These are phyloP conservation scores for Callyntrura guangdongensis DNA, from an alignment of 2,888 invertebrate genomes.

Conservation along the genomic window DNA sequence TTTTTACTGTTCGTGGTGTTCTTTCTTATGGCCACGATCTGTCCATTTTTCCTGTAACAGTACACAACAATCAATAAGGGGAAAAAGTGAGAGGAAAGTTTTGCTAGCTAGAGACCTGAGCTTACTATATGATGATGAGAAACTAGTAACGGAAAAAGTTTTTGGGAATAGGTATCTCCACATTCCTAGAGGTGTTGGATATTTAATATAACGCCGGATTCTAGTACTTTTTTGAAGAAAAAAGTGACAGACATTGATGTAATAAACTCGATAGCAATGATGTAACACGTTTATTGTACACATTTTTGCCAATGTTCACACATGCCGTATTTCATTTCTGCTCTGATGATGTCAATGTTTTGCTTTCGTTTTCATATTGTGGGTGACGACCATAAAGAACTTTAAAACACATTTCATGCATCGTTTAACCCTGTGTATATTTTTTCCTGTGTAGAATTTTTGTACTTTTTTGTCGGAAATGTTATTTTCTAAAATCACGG, in stretches of 20 bases:
- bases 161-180: constrained; percentile 31
- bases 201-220: constrained; percentile 32
- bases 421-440: constrained; percentile 1
- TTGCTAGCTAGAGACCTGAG: background rate
- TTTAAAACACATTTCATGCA: constrained; percentile 29
- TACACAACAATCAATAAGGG: constrained; percentile 56
- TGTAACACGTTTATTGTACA: constrained; percentile 20
- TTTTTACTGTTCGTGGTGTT: background rate
- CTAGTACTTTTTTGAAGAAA: constrained; percentile 4
- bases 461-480: constrained; percentile 48
- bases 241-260: constrained; percentile 71
- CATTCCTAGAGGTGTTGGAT: background rate
- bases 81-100: constrained; percentile 45
- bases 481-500: constrained; percentile 64
- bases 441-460: constrained; percentile 23
- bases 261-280: constrained; percentile 41
- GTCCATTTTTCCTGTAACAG: constrained; percentile 27
- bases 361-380: background rate
- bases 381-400: background rate
- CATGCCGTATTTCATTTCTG: background rate
- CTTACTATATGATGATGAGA: constrained; percentile 19
- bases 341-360: background rate
- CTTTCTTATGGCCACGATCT: constrained; percentile 1
- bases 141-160: constrained; percentile 56
- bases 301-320: constrained; percentile 13